Evolutionary conservation across 1,140 invertebrate species (phyloP), one percentile per base, ranked within the genome.

Genomic region (Bombus soroeensis): DNA sequence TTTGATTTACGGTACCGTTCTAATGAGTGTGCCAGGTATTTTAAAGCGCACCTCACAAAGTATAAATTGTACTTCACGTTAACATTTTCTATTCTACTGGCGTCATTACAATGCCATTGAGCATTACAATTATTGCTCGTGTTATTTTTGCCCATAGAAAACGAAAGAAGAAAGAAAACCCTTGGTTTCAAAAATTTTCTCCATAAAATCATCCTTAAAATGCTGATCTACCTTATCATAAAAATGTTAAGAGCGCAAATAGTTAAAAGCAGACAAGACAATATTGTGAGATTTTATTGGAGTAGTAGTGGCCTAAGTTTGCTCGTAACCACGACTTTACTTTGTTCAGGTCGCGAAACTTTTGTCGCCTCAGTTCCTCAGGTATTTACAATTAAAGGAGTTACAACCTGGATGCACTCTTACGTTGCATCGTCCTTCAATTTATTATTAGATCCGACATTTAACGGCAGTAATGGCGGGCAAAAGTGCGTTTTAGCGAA

Each of bases 401-500:
- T 25, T 12, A 22, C 6, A 18, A 32, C 28, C 28, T 18, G 41
- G 13, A 9, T 43, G 39, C 41, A 32, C 15, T 22, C 1, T 66
- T 37, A 39, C 39, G n/a, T 66, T 12, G 41, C 12, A 34, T 62
- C 80, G n/a, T 80, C 75, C 28, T 77, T 71, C 57, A 34, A 28
- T 39, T 73, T 62, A 64, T 78, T 64, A 43, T 78, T 64, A 80
- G 57, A 4, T 62, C 28, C 22, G 37, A 70, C 80, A 70, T 85
- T 72, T 80, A 81, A 76, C 73, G 86, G 32, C 41, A 62, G 70
- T 90, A 90, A 90, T 87, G 89, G 82, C 74, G 41, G 62, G 86
- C 83, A 87, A 90, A 62, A 88, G 88, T 85, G 76, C 80, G 41
- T 90, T 90, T 90, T 74, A 84, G 81, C 64, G 71, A 39, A 87